Evolutionary conservation across 1,140 invertebrate genomes (phyloP).

Genomic region (Orussus abietinus): DNA sequence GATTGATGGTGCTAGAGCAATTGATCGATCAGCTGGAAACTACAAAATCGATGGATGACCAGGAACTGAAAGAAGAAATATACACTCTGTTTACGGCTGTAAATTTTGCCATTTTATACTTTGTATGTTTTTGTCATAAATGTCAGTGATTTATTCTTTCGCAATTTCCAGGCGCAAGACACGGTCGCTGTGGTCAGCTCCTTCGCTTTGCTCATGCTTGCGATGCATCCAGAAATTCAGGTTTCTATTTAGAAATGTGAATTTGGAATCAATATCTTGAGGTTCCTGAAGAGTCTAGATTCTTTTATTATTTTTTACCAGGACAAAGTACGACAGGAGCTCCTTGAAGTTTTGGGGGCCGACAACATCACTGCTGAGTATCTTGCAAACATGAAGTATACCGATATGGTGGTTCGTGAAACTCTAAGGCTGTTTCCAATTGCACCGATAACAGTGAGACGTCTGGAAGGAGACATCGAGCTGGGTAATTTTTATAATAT

Average conservation of each 20-base stretch:
- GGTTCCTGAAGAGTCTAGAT: no score
- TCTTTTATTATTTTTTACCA: conserved; percentile 22
- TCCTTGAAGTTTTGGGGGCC: conserved; percentile 51
- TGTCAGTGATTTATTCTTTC: background rate
- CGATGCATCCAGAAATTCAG: conserved; percentile 58
- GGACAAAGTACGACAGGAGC: conserved; percentile 51
- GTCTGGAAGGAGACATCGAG: conserved; percentile 49
- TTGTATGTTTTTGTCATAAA: conserved; percentile 5
- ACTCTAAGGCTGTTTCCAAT: conserved; percentile 57
- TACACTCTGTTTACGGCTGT: conserved; percentile 49
- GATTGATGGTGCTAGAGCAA: conserved; percentile 21
- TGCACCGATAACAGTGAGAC: conserved; percentile 57
- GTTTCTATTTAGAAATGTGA: conserved; percentile 23
- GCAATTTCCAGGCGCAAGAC: conserved; percentile 64
- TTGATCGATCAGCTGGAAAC: conserved; percentile 16
- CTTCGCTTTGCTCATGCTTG: conserved; percentile 52
- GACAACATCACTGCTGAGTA: conserved; percentile 53
- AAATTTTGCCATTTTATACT: conserved; percentile 18
- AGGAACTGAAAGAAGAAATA: conserved; percentile 37
- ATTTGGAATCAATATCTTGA: background rate
- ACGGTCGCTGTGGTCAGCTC: conserved; percentile 55
- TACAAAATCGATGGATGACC: conserved; percentile 31
- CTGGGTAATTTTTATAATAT: conserved; percentile 16
- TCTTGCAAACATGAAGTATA: conserved; percentile 56
- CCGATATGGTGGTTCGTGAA: conserved; percentile 62